These are phyloP conservation scores for Zaprionus obscuricornis DNA, from an alignment of 2,888 invertebrate species.

Conservation along the genomic window DNA sequence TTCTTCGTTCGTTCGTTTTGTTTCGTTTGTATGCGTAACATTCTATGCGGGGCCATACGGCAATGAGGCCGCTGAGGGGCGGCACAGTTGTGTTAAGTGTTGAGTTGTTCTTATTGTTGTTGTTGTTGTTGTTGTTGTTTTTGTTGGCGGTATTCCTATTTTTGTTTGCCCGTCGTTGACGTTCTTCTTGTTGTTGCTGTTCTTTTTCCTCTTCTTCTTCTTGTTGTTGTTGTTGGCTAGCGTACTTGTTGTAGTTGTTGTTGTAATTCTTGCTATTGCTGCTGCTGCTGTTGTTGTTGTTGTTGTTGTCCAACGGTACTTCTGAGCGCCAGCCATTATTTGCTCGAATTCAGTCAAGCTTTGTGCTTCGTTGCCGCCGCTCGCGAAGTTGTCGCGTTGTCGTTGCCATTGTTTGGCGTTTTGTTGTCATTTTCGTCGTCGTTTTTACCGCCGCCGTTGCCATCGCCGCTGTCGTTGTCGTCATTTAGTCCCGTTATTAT, in stretches of 20 bases:
- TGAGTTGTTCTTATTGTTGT: conserved; percentile 22
- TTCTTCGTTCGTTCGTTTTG: neutral
- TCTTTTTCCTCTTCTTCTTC: conserved; percentile 22
- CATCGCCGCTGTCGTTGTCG: conserved; percentile 12
- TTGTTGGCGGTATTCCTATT: conserved; percentile 71
- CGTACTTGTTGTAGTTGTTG: conserved; percentile 10
- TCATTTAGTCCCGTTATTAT: conserved; percentile 40
- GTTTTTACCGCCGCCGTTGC: neutral
- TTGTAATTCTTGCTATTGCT: conserved; percentile 3
- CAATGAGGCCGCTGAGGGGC: conserved; percentile 45
- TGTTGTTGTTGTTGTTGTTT: conserved; percentile 36
- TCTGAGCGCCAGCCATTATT: conserved; percentile 70
- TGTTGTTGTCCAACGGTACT: conserved; percentile 73
- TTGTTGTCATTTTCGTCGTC: neutral
- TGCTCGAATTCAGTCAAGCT: conserved; percentile 77
- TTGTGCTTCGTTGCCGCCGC: conserved; percentile 74
- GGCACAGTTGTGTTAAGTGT: conserved; percentile 28
- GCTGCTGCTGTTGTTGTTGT: conserved; percentile 31
- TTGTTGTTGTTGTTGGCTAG: conserved; percentile 14
- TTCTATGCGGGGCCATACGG: conserved; percentile 35
- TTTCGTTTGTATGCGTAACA: conserved; percentile 17
- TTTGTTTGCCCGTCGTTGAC: conserved; percentile 61
- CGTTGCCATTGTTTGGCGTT: conserved; percentile 25
- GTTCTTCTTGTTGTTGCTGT: conserved; percentile 28
- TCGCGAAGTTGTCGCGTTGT: conserved; percentile 70